Conservation (phyloP, 2,113 vertebrate species). For the Archocentrus centrarchus region DNA sequence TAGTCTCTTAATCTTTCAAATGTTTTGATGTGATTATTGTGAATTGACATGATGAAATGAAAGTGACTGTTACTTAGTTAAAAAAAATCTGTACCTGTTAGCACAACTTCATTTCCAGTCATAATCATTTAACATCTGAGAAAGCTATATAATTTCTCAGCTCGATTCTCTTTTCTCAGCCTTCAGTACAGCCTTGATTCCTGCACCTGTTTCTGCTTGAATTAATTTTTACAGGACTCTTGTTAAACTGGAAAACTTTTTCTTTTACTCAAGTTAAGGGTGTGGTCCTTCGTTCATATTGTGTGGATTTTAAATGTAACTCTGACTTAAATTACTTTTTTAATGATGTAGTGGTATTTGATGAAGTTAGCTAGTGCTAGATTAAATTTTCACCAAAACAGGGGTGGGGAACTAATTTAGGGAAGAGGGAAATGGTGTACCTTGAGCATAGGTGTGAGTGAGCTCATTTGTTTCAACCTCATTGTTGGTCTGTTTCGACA, state of each 20-base stretch:
- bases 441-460: constrained; percentile 11
- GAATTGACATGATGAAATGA: no score
- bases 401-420: neutral
- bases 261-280: neutral
- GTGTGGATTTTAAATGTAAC: neutral
- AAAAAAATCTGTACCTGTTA: no score
- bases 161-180: neutral
- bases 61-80: no score
- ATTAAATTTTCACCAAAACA: neutral
- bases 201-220: neutral
- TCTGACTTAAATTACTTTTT: neutral
- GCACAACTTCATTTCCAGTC: no score
- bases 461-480: neutral
- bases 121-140: neutral
- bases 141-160: no score
- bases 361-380: neutral
- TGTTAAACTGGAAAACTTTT: neutral
- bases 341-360: neutral
- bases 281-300: neutral
- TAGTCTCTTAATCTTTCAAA: no score
- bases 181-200: neutral
- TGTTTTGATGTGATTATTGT: neutral
- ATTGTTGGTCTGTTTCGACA: constrained; percentile 5
- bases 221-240: neutral
- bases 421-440: neutral